Base-by-base conservation (phyloP, 2,888 invertebrate species). In the Trachelus tabidus region DNA sequence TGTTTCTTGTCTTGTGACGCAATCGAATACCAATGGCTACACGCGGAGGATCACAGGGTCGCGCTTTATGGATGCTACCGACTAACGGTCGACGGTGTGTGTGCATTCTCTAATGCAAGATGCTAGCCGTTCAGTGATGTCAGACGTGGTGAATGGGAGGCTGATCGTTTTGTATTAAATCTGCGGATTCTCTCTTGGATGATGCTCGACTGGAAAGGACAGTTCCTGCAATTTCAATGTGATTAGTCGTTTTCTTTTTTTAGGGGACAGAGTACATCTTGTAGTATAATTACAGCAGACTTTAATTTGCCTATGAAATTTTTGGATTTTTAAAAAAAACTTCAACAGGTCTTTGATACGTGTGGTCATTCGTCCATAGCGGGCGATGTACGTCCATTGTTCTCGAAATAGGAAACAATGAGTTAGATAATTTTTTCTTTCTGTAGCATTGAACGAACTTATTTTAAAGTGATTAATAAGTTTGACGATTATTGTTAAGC, bases 21-120 rank as follows among this genome's bases (percentile, higher is more conserved):
- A 85, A 85, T 81, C 80, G 69, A 74, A 84, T 85, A 81, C 84
- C 85, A 80, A 81, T 34, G 81, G 78, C 75, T 80, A 78, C 73
- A 75, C 40, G 56, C 56, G 34, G 75, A 78, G 73, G 81, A 82
- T 85, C 79, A 73, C 76, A 71, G 81, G 76, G 80, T 83, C 81
- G 83, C 69, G 81, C 79, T 79, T 80, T 78, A 77, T 81, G 79
- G 83, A 83, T 79, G 81, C 84, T 85, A 85, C 83, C 80, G 81
- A 78, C 81, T 85, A 85, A 85, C 85, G 85, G 83, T 85, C 79
- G 82, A 15, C 34, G 75, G 35, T 69, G 33, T 30, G 56, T 23
- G 40, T 73, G 33, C 71, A 35, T 75, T 74, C 34, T 71, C 15
- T 30, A 56, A 56, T 56, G 56, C 23, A 56, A 56, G 56, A 56